Base-by-base conservation (phyloP, 2,113 vertebrate genomes). In the Rhizomys pruinosus region DNA sequence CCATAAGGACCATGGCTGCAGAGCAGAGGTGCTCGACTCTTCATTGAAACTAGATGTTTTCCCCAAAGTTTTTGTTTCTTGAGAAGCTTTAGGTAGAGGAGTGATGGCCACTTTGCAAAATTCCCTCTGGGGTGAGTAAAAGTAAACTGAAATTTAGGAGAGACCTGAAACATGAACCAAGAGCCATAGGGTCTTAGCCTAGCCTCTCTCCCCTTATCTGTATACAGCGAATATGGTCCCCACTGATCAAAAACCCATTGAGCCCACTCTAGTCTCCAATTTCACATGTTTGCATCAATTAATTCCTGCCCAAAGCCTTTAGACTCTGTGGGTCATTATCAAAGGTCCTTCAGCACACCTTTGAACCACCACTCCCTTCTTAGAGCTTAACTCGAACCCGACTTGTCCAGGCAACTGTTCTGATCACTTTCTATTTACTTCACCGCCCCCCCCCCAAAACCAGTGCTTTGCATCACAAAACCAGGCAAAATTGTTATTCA, bases 1-100 rank as follows among this genome's bases (percentile, higher is more conserved):
- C 39, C 42, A 20, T 27, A 29, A 85, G 27, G 5, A 57, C 27
- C 32, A 39, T 44, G 59, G 68, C 44, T 57, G 3, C 1, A 22
- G 25, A 82, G 61, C 10, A 34, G 17, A 71, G 20, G 3, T n/a
- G 1, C 0, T 72, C 20, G 2, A 29, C 32, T 64, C 23, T 69
- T 73, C 77, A 71, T 22, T 74, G 34, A 57, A 93, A 73, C 32
- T 64, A n/a, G 59, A 69, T 3, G 7, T 15, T 64, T 66, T 72
- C 32, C 32, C 25, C 32, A 64, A 64, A 66, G 16, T 32, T 92
- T 87, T 84, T n/a, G 13, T 87, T 92, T 90, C 39, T 87, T 81
- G 57, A 79, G 27, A 13, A 78, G 61, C 0, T 90, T 76, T 80
- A 77, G n/a, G n/a, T 44, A 87, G 68, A 90, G 29, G 71, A 79